Percentiles rank a stretch among this genome's conserved stretches.
phyloP scores from a whole-genome alignment of 1,140 invertebrate species.

The Drosophila kikkawai region DNA sequence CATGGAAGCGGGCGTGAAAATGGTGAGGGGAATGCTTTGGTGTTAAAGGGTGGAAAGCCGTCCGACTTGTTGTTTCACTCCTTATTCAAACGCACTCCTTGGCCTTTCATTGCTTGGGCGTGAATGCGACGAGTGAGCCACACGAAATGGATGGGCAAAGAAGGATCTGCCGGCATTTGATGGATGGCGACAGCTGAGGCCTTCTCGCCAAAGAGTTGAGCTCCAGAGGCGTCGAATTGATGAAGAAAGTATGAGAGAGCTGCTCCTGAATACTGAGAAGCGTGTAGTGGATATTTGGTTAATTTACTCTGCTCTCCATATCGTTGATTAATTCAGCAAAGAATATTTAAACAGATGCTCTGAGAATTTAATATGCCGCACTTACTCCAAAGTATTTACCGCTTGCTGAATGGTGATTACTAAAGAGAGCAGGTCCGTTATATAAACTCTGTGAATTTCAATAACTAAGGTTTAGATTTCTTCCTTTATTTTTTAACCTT shows the following conservation, averaged over 20 bases:
- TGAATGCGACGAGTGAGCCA: conserved; percentile 35
- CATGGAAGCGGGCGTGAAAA: conserved; percentile 37
- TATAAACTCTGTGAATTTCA: conserved; percentile 5
- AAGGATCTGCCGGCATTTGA: conserved; percentile 40
- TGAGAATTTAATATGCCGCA: neutral
- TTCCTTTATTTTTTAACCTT: neutral
- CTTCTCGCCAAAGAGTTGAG: conserved; percentile 22
- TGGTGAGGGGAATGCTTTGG: neutral
- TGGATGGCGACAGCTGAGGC: conserved; percentile 46
- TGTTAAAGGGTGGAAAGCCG: conserved; percentile 13
- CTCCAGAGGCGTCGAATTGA: neutral
- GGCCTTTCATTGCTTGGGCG: conserved; percentile 44
- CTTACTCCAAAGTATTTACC: neutral
- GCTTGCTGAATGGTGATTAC: neutral
- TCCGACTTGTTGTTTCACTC: conserved; percentile 29
- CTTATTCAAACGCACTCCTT: conserved; percentile 40
- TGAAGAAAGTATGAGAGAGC: conserved; percentile 1
- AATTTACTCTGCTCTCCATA: conserved; percentile 5
- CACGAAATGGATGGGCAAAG: conserved; percentile 35
- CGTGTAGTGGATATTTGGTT: conserved; percentile 6
- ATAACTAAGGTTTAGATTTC: conserved; percentile 9
- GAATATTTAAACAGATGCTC: neutral
- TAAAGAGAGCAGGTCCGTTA: neutral
- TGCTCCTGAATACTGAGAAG: conserved; percentile 1
- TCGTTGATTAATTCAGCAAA: neutral